Percentiles rank a stretch among this genome's conserved stretches.
Evolutionary conservation across 2,113 vertebrate species (phyloP).

Genomic region (Corythoichthys haematopterus): DNA sequence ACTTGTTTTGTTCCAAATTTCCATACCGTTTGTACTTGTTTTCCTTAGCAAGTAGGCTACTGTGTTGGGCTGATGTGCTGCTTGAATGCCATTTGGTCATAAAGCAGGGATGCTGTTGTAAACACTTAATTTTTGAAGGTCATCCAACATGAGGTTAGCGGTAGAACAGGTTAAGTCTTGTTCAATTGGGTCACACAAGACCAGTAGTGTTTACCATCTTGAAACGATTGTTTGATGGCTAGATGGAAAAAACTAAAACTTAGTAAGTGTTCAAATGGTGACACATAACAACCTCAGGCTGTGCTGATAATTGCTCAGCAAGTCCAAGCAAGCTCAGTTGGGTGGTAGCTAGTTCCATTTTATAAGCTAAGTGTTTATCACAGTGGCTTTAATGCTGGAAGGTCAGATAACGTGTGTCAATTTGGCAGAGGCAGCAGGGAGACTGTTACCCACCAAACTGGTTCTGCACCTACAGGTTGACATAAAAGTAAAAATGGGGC

Average conservation of each 20-base stretch:
- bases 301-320: slow-evolving; percentile 44
- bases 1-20: no score
- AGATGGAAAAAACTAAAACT: slow-evolving; percentile 19
- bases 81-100: slow-evolving; percentile 48
- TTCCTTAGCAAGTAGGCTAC: slow-evolving; percentile 22
- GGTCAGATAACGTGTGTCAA: slow-evolving; percentile 23
- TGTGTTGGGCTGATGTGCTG: slow-evolving; percentile 61
- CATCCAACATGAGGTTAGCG: slow-evolving; percentile 25
- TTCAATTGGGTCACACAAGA: slow-evolving; percentile 30
- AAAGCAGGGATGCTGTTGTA: slow-evolving; percentile 32
- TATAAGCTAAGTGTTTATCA: slow-evolving; percentile 28
- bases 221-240: slow-evolving; percentile 44
- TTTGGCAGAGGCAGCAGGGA: slow-evolving; percentile 36
- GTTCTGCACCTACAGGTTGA: slow-evolving; percentile 50
- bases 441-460: slow-evolving; percentile 64
- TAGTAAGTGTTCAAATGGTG: slow-evolving; percentile 30
- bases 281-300: slow-evolving; percentile 25
- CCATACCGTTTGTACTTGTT: no score
- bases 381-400: slow-evolving; percentile 26
- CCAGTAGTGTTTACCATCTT: slow-evolving; percentile 25
- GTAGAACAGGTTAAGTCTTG: slow-evolving; percentile 56
- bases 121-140: slow-evolving; percentile 15
- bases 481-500: slow-evolving; percentile 20
- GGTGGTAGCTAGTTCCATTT: slow-evolving; percentile 46
- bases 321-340: slow-evolving; percentile 46